A percentile compares a stretch with the other conserved stretches of the same genome.
phyloP scores from a whole-genome alignment of 2,888 invertebrate species.

The Malacosoma neustria region DNA sequence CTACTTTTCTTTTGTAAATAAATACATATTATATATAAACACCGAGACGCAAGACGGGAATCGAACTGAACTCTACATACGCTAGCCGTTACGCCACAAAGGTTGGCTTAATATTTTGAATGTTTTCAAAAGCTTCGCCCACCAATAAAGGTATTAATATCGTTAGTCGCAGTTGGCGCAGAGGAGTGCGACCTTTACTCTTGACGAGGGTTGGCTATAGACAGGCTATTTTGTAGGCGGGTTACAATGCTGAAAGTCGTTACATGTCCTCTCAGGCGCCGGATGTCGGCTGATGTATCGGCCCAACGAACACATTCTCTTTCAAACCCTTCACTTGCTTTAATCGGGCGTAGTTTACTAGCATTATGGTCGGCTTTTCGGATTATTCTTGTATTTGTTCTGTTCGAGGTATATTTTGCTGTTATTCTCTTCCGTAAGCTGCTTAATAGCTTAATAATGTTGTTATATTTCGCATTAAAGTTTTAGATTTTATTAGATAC shows the following conservation, averaged over 20 bases:
- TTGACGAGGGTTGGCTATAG: conserved; percentile 16
- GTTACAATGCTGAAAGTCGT: neutral
- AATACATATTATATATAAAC: too few species aligned
- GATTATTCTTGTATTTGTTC: neutral
- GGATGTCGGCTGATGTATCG: conserved; percentile 21
- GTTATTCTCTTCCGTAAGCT: too few species aligned
- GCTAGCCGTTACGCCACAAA: too few species aligned
- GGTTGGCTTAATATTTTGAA: too few species aligned
- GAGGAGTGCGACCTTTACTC: neutral
- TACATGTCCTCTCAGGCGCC: conserved; percentile 17
- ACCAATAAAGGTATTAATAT: conserved; percentile 3
- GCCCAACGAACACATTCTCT: conserved; percentile 2
- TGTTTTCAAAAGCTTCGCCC: too few species aligned
- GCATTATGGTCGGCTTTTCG: neutral
- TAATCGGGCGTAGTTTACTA: conserved; percentile 4
- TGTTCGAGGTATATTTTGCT: too few species aligned
- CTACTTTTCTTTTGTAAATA: too few species aligned
- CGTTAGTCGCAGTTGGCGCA: neutral
- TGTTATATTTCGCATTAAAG: too few species aligned
- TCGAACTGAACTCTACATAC: too few species aligned
- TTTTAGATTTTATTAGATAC: too few species aligned
- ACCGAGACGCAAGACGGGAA: too few species aligned
- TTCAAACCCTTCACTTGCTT: conserved; percentile 4
- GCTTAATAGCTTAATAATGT: too few species aligned
- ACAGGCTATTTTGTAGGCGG: conserved; percentile 21